phyloP scores from a whole-genome alignment of 2,113 vertebrate genomes.

The Petrocephalus zakoni region DNA sequence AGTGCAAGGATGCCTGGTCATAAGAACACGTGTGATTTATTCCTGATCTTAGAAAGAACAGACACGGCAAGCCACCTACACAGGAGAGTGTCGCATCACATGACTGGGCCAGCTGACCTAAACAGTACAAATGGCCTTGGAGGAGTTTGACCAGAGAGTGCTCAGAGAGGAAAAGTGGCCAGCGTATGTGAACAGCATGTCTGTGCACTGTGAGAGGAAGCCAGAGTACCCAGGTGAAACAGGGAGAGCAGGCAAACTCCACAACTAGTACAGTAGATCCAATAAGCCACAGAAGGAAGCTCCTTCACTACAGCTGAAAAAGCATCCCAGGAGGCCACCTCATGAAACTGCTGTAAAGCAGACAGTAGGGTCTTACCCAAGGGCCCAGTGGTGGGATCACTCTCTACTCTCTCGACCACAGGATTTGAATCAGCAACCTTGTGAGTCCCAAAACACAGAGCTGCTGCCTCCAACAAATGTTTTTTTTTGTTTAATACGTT shows the following conservation, averaged over 20 bases:
- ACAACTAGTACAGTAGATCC: too few relatives aligned
- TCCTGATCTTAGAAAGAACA: not conserved
- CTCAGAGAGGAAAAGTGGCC: not conserved
- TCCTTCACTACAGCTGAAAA: not conserved
- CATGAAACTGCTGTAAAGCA: too few relatives aligned
- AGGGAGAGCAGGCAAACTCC: too few relatives aligned
- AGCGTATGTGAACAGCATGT: not conserved
- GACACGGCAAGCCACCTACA: not conserved
- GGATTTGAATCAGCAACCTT: not conserved
- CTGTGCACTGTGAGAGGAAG: too few relatives aligned
- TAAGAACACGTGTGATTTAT: not conserved
- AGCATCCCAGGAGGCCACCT: not conserved
- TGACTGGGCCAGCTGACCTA: not conserved
- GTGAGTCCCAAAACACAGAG: too few relatives aligned
- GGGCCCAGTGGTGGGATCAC: too few relatives aligned
- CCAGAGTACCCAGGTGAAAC: too few relatives aligned
- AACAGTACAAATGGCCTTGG: not conserved
- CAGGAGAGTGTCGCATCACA: not conserved
- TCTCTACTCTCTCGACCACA: too few relatives aligned
- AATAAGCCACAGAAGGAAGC: too few relatives aligned
- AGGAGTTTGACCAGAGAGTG: not conserved
- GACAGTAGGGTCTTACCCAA: not conserved
- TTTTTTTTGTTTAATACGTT: too few relatives aligned
- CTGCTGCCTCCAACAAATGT: too few relatives aligned
- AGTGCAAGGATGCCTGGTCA: too few relatives aligned